phyloP scores from a whole-genome alignment of 2,797 vertebrate genomes.

The Tinamus major region DNA sequence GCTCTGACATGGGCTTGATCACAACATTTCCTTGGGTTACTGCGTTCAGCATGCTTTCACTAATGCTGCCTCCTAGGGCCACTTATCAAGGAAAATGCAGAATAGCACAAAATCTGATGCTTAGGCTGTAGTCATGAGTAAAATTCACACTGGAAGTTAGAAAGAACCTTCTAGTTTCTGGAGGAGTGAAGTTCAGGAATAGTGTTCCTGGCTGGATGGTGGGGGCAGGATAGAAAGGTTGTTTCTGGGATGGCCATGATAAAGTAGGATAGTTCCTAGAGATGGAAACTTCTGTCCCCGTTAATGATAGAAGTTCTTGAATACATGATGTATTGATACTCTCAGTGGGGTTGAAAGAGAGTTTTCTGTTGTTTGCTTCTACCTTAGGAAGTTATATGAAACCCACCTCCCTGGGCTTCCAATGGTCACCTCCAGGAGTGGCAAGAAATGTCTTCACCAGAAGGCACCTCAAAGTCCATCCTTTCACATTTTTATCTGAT shows the following conservation, averaged over 20 bases:
- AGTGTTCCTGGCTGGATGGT: not conserved
- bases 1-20: not conserved
- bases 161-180: not conserved
- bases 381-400: not conserved
- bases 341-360: not conserved
- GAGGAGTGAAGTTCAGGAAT: not conserved
- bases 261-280: not conserved
- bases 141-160: not conserved
- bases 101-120: not conserved
- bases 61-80: not conserved
- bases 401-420: not conserved
- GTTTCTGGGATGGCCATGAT: not conserved
- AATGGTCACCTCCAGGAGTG: not conserved
- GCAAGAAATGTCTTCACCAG: not conserved
- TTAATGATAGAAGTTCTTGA: not conserved
- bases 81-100: not conserved
- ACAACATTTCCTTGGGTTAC: not conserved
- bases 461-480: not conserved
- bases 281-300: not conserved
- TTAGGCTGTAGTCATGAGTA: not conserved
- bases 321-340: not conserved
- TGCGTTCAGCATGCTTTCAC: not conserved
- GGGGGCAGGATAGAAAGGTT: not conserved
- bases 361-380: not conserved
- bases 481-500: not conserved